phyloP scores from a whole-genome alignment of 2,113 vertebrate species.

The Coregonus clupeaformis region DNA sequence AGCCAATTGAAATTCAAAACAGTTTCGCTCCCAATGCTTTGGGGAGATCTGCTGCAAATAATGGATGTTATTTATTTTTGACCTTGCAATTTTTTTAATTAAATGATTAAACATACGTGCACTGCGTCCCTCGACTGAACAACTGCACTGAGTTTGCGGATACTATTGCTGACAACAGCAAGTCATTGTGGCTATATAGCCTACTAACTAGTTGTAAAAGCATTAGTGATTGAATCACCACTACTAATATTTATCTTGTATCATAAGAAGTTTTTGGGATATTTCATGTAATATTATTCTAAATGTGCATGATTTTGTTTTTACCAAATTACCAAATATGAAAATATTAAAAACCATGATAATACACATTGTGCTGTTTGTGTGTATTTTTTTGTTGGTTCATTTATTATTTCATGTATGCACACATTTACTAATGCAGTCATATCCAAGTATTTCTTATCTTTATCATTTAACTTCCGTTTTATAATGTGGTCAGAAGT shows the following conservation, averaged over 20 bases:
- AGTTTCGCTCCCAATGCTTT: conserved; percentile 77
- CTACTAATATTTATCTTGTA: too few relatives aligned
- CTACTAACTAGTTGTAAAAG: neutral
- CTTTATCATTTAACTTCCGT: neutral
- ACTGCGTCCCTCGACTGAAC: conserved; percentile 21
- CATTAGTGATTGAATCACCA: neutral
- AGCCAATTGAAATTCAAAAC: conserved; percentile 84
- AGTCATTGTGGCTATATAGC: neutral
- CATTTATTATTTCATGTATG: neutral
- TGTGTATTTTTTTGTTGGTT: neutral
- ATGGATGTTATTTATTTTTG: conserved; percentile 81
- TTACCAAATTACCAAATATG: neutral
- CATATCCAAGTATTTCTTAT: neutral
- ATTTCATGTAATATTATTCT: neutral
- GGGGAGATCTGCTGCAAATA: conserved; percentile 78
- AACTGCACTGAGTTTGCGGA: neutral
- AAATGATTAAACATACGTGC: conserved; percentile 76
- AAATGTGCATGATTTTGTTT: neutral
- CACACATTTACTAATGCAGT: neutral
- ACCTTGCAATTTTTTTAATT: conserved; percentile 73
- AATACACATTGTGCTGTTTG: neutral
- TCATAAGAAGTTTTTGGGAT: neutral
- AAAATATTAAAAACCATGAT: neutral
- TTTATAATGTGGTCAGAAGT: neutral
- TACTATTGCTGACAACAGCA: neutral